These are phyloP conservation scores for Phocoena sinus DNA, from an alignment of 2,113 vertebrate species.

Conservation along the genomic window DNA sequence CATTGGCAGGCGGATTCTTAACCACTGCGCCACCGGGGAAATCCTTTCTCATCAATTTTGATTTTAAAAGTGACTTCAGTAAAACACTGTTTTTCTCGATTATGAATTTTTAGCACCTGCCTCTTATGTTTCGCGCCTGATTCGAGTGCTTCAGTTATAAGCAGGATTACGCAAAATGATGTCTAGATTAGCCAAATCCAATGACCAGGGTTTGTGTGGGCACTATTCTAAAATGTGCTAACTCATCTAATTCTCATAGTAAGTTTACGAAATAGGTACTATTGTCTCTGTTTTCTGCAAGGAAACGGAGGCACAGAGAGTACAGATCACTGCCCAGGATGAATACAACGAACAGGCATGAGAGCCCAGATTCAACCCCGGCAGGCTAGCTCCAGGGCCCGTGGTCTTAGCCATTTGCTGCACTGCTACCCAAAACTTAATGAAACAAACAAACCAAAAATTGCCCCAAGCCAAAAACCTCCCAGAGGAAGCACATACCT, in stretches of 20 bases:
- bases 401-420: fast-evolving
- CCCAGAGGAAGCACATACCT: not conserved
- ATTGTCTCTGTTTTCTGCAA: not conserved
- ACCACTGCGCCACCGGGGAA: too few relatives aligned
- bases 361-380: not conserved
- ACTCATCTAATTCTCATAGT: not conserved
- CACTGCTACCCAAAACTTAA: not conserved
- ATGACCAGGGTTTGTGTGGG: not conserved
- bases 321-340: not conserved
- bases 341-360: fast-evolving
- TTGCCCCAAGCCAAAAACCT: fast-evolving
- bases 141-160: not conserved
- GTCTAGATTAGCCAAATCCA: not conserved
- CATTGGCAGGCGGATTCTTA: too few relatives aligned
- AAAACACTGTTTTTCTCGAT: not conserved
- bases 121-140: not conserved
- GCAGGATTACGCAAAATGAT: not conserved
- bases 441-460: not conserved
- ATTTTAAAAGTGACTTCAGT: not conserved
- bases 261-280: not conserved
- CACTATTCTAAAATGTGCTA: not conserved
- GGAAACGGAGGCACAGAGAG: not conserved
- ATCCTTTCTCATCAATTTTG: not conserved
- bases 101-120: not conserved
- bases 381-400: not conserved